Conservation (phyloP, 1,140 invertebrate species). For the Gryon sp. region DNA sequence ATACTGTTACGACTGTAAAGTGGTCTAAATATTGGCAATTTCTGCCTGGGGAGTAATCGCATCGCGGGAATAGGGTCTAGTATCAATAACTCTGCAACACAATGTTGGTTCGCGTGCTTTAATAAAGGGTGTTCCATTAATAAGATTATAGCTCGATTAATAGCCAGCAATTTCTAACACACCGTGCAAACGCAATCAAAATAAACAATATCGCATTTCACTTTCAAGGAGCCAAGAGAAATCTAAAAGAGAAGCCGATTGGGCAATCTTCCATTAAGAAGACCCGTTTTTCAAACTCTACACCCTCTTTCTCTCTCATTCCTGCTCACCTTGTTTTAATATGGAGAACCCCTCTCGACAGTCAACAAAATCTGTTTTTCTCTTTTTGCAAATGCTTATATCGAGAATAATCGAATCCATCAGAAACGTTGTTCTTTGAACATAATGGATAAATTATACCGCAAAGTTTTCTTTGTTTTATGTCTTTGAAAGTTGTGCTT, state of each 20-base stretch:
- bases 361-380: no score
- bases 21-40: no score
- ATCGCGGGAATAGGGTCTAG: constrained; percentile 45
- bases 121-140: constrained; percentile 63
- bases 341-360: no score
- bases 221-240: constrained; percentile 4
- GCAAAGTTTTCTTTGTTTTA: constrained; percentile 43
- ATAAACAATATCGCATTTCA: constrained; percentile 60
- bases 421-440: constrained; percentile 18
- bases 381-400: constrained; percentile 30
- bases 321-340: not conserved
- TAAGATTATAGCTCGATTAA: constrained; percentile 62
- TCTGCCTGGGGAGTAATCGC: constrained; percentile 54
- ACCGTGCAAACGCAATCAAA: constrained; percentile 51
- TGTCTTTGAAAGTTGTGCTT: constrained; percentile 5
- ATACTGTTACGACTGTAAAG: no score
- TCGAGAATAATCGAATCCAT: constrained; percentile 43
- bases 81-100: constrained; percentile 61
- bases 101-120: constrained; percentile 41
- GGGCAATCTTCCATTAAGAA: constrained; percentile 13
- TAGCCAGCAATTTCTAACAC: constrained; percentile 57
- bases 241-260: not conserved
- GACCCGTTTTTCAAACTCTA: constrained; percentile 12
- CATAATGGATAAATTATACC: constrained; percentile 51
- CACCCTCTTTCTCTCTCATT: no score